Base-by-base conservation (phyloP, 2,113 vertebrate species). In the Steatornis caripensis region DNA sequence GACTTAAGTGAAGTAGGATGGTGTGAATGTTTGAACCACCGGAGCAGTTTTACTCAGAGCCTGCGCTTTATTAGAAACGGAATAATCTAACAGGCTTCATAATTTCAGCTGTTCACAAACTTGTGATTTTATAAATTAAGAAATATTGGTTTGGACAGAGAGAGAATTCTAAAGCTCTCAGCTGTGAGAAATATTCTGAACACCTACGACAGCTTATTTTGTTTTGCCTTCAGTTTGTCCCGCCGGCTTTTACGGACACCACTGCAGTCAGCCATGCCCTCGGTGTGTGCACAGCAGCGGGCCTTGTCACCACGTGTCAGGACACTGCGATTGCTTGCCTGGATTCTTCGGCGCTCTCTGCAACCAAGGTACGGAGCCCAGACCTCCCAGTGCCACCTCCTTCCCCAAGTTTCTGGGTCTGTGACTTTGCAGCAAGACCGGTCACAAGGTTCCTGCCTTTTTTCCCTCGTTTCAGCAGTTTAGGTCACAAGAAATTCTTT, bases 261-360 rank as follows among this genome's bases (percentile, higher is more conserved):
- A 98, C 95, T 99, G 99, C 93, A 98, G 98, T 96, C 99, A 99
- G 98, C 98, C 98, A 0, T 99, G 99, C 91, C 99, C 99, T 7
- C 99, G 99, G 89, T 99, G 99, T 15, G 98, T 99, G 93, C 99
- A 99, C 98, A 99, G 99, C 98, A 98, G 93, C 0, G 99, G 99
- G 12, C 98, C 99, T 1, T 99, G 99, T 81, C 99, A 99, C 95
- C 99, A 99, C 19, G 69, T 99, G 97, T 99, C 98, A 0, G 99
- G 99, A 61, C 97, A 98, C 95, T 99, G 99, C 22, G 99, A 99
- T 48, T 99, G 99, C 95, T 97, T 99, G 87, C 99, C 99, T 0
- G 99, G 99, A 34, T 99, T 99, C 98, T 98, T 98, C 0, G 99
- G 99, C 15, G 96, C 98, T 1, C 98, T 99, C 95, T 99, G 99